These are phyloP conservation scores for Drosophila suboccidentalis DNA, from an alignment of 2,888 invertebrate species.

Conservation along the genomic window DNA sequence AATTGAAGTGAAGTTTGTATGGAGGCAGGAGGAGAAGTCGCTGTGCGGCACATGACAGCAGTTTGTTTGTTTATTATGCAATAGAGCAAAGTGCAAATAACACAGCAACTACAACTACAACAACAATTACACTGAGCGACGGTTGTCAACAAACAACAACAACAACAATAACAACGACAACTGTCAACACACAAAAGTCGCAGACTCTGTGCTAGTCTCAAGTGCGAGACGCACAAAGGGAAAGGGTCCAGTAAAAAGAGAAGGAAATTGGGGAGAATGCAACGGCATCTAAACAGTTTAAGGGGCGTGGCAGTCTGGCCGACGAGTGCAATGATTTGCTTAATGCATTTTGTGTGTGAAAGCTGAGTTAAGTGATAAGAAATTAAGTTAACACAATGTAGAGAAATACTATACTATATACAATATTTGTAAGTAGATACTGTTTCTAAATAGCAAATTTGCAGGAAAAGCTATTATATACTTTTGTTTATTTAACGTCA, in stretches of 20 bases:
- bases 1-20: conserved; percentile 48
- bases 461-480: no score
- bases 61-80: conserved; percentile 64
- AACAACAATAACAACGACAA: conserved; percentile 7
- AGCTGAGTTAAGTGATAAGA: conserved; percentile 4
- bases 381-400: neutral
- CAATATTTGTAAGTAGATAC: neutral
- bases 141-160: conserved; percentile 42
- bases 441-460: no score
- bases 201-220: conserved; percentile 23
- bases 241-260: neutral
- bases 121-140: conserved; percentile 21
- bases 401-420: neutral
- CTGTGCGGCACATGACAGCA: conserved; percentile 15
- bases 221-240: conserved; percentile 26
- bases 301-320: conserved; percentile 14
- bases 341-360: conserved; percentile 14
- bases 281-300: conserved; percentile 9
- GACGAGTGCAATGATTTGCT: conserved; percentile 19
- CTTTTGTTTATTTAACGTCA: no score
- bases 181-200: conserved; percentile 40
- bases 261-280: conserved; percentile 1
- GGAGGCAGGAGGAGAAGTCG: neutral
- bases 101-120: conserved; percentile 30
- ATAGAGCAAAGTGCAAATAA: conserved; percentile 68